Evolutionary conservation across 2,797 vertebrate genomes (phyloP), one percentile per base, ranked within the genome.

Genomic region (Sebastes itinus): DNA sequence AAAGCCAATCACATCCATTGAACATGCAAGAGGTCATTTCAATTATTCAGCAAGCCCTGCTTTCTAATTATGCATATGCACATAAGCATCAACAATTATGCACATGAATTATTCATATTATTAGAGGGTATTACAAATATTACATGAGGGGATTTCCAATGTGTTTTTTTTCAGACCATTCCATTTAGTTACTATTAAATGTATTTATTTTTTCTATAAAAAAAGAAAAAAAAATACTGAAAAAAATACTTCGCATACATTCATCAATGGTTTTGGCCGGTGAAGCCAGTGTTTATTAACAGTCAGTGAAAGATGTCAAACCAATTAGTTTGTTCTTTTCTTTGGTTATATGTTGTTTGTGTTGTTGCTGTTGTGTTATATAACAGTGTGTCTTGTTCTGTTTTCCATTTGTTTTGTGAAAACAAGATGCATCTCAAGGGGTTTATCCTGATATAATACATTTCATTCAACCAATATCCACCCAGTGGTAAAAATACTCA

Each of bases 71-170:
- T 83, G 64, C 62, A 82, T 76, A 70, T 78, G 46, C 42, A 46
- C 42, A 23, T 64, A 65, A 72, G 66, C 62, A 60, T 72, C 22
- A 75, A 86, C 35, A 78, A 30, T 84, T 87, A 80, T 87, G 75
- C 61, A 78, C 27, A 65, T 68, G 1, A 49, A 75, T 83, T 70
- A 85, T 81, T 80, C 18, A 61, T 58, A 46, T 71, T 63, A 81
- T 83, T 80, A 35, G 35, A 35, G 35, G 35, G 35, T 35, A 35
- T 35, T 35, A 35, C 35, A 35, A 35, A 35, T 35, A 59, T 61
- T 16, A 61, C 23, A 73, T 52, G 32, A 56, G 32, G n/a, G 9
- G 54, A 61, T 72, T 71, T 62, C 23, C 22, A 63, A 12, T 54
- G 22, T 49, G 28, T 11, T n/a, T 69, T 60, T 54, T 67, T 11